These are phyloP conservation scores for Agrypnus murinus DNA, from an alignment of 2,888 invertebrate genomes.

Conservation along the genomic window DNA sequence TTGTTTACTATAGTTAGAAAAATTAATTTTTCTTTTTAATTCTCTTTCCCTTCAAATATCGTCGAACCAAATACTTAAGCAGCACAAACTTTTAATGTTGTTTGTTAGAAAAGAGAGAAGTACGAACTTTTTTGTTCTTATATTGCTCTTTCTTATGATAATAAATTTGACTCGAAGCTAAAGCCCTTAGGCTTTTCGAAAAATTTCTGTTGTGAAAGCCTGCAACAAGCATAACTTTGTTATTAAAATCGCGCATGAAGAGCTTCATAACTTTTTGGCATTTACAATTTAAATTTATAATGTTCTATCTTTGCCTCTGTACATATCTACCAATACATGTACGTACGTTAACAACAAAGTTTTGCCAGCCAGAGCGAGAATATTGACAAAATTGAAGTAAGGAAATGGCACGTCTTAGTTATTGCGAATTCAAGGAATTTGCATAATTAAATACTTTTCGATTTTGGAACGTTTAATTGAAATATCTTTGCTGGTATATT, in stretches of 20 bases:
- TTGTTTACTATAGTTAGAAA: no score
- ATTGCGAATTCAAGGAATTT: conserved; percentile 3
- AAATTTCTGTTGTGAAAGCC: no score
- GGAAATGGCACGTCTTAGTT: neutral
- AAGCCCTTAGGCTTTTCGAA: no score
- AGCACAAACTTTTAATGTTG: no score
- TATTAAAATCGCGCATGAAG: conserved; percentile 8
- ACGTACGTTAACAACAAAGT: conserved; percentile 4
- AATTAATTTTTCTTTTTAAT: no score
- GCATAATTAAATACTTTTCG: conserved; percentile 24
- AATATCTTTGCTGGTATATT: no score
- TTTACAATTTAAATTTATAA: conserved; percentile 19
- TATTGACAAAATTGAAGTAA: neutral
- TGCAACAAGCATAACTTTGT: neutral
- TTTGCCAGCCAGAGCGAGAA: conserved; percentile 13
- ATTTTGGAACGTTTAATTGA: conserved; percentile 13
- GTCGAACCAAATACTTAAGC: no score
- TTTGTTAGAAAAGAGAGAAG: no score
- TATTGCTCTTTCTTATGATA: no score
- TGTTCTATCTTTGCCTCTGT: neutral
- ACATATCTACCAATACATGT: neutral
- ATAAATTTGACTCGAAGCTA: no score
- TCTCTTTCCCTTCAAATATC: no score
- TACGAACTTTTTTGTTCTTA: no score
- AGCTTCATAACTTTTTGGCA: neutral